Evolutionary conservation across 2,888 invertebrate genomes (phyloP).

Genomic region (Caenorhabditis wallacei): DNA sequence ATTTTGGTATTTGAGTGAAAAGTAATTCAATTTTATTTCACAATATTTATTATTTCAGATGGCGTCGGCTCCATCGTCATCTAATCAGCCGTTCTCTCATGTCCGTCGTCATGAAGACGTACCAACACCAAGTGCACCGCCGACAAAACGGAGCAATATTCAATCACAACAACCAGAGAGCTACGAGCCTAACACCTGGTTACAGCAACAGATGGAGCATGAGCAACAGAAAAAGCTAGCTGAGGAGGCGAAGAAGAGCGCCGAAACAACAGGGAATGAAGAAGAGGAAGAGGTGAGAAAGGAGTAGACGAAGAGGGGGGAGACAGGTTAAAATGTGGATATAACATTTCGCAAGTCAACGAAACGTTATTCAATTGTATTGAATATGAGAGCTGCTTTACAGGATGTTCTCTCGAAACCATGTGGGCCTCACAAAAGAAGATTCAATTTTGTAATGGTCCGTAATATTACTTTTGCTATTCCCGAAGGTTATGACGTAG

Average conservation of each 20-base stretch:
- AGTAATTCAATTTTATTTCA: neutral
- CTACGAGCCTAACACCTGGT: conserved; percentile 53
- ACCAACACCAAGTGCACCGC: conserved; percentile 57
- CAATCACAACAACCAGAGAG: conserved; percentile 42
- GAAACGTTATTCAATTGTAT: neutral
- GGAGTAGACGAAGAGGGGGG: neutral
- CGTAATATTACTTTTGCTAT: conserved; percentile 77
- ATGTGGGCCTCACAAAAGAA: conserved; percentile 55
- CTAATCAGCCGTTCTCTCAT: conserved; percentile 31
- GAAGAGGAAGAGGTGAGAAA: conserved; percentile 51
- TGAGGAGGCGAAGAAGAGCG: conserved; percentile 46
- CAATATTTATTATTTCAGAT: conserved; percentile 26
- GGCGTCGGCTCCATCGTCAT: conserved; percentile 51
- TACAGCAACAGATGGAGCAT: conserved; percentile 48
- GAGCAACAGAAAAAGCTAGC: conserved; percentile 49
- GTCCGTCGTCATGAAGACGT: conserved; percentile 58
- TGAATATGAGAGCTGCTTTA: conserved; percentile 8
- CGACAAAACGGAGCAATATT: conserved; percentile 49
- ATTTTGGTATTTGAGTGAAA: neutral
- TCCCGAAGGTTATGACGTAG: conserved; percentile 69
- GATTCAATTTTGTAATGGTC: conserved; percentile 62
- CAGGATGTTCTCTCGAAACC: conserved; percentile 48
- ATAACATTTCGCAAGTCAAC: conserved; percentile 36
- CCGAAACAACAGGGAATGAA: conserved; percentile 9
- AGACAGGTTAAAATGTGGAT: neutral